These are phyloP conservation scores for Bedellia somnulentella DNA, from an alignment of 2,888 invertebrate species.

Conservation along the genomic window DNA sequence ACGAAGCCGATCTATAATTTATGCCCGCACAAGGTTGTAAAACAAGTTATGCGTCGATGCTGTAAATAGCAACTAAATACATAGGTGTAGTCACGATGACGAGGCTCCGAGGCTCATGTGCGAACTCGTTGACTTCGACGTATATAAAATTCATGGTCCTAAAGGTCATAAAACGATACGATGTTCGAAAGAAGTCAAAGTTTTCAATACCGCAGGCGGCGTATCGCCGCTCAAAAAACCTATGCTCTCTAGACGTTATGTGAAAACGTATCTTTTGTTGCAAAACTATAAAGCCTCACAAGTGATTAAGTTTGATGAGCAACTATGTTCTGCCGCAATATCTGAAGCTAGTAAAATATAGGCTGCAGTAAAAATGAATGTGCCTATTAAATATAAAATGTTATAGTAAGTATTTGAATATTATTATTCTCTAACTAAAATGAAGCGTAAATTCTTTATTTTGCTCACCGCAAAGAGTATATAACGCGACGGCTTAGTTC, in stretches of 20 bases:
- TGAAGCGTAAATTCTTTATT: too few species aligned
- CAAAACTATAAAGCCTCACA: constrained; percentile 11
- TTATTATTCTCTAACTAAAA: too few species aligned
- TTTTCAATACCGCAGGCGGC: too few species aligned
- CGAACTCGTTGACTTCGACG: constrained; percentile 28
- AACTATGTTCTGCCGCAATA: constrained; percentile 2
- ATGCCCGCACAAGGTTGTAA: too few species aligned
- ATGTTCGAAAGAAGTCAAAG: constrained; percentile 26
- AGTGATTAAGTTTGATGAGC: constrained; percentile 23
- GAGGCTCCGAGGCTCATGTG: constrained; percentile 16
- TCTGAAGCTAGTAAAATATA: neutral
- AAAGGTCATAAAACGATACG: constrained; percentile 28
- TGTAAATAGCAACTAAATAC: too few species aligned
- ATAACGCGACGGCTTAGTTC: too few species aligned
- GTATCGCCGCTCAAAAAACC: constrained; percentile 21
- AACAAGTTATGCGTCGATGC: too few species aligned
- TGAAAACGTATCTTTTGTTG: constrained; percentile 17
- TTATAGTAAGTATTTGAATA: too few species aligned
- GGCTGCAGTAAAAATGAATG: constrained; percentile 4
- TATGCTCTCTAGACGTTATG: constrained; percentile 21
- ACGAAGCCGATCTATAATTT: too few species aligned
- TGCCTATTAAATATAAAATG: too few species aligned
- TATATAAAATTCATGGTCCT: constrained; percentile 33
- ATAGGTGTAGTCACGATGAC: neutral
- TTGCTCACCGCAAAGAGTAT: too few species aligned